Evolutionary conservation across 2,797 vertebrate genomes (phyloP), one percentile per base, ranked within the genome.

Genomic region (Coregonus sp.): DNA sequence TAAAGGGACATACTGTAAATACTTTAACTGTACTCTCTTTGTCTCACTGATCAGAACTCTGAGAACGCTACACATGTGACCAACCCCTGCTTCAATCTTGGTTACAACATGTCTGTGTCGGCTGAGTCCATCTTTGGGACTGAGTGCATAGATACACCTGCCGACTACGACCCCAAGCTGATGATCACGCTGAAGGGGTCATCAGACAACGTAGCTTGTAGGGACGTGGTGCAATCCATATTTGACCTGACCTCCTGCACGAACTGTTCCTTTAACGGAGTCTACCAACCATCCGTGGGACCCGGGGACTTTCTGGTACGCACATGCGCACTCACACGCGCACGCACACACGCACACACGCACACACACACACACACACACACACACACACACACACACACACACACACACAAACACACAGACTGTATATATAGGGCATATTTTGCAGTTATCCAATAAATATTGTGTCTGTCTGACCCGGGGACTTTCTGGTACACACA

Each of bases 221-320:
- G 86, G 78, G 75, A 86, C 18, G 80, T 92, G 9, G 95, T 97
- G 82, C 94, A 86, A 59, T 90, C 83, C 9, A 79, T 97, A 63
- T 99, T 99, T 85, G 92, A 97, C 90, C 94, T 95, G 82, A 84
- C 78, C 20, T 98, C 78, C 20, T 98, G 97, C 84, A 87, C 76
- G 14, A 88, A 92, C 66, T 97, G 97, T 79, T 96, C 95, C 9
- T 97, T 97, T 81, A 79, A 95, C 40, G 94, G 94, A 6, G 88
- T 96, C 2, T 91, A 94, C 85, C 97, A 97, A 87, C 96, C 97
- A n/a, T 93, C 93, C 1, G 88, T 96, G 69, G 59, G 59, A 63
- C 92, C 88, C 74, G 97, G 97, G 70, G 84, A 90, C 1, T 99
- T 96, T 79, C 94, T 96, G 96, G 97, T 99, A 95, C 33, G 47